Conservation (phyloP, 2,113 vertebrate genomes). For the Ranitomeya variabilis region DNA sequence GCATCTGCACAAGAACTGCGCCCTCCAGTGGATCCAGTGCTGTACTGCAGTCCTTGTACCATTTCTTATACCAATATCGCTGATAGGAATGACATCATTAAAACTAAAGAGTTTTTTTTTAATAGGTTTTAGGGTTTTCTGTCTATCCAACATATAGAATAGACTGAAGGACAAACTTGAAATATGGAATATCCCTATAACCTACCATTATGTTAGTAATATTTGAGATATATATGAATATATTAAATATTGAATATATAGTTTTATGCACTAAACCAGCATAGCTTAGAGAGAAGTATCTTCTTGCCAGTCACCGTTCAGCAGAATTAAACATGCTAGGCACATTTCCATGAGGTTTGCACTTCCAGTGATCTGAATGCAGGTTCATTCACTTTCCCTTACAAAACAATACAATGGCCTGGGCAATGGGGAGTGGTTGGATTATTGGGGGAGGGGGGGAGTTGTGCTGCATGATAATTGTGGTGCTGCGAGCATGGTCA, state of each 20-base stretch:
- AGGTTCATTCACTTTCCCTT: constrained; percentile 15
- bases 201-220: too few species aligned
- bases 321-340: background rate
- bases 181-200: too few species aligned
- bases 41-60: background rate
- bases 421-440: constrained; percentile 30
- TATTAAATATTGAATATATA: too few species aligned
- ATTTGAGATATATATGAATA: too few species aligned
- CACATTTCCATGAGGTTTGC: background rate
- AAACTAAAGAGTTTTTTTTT: background rate
- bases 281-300: background rate
- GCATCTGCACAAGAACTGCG: background rate
- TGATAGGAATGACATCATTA: background rate
- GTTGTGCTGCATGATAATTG: constrained; percentile 25
- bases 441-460: constrained; percentile 40
- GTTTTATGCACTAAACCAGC: background rate
- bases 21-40: background rate
- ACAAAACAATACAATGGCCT: constrained; percentile 24
- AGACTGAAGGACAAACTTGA: background rate
- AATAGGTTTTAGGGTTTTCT: background rate
- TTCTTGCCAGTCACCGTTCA: background rate
- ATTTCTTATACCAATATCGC: background rate
- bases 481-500: constrained; percentile 29
- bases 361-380: background rate
- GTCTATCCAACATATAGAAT: background rate